Evolutionary conservation across 2,113 vertebrate species (phyloP).

Genomic region (Gopherus flavomarginatus): DNA sequence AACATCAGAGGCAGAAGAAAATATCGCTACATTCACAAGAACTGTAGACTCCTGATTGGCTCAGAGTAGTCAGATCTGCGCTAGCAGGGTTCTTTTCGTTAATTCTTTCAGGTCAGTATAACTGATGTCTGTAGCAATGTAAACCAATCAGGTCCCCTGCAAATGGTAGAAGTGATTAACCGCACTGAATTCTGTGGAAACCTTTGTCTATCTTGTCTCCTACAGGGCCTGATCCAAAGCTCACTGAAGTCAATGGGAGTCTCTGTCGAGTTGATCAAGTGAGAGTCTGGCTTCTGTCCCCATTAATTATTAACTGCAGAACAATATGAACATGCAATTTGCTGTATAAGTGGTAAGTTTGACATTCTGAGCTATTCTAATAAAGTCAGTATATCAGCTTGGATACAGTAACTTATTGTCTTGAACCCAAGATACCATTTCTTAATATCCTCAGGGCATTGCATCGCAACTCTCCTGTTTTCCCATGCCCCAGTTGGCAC

Average conservation of each 20-base stretch:
- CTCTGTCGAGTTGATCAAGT: neutral
- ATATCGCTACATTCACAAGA: neutral
- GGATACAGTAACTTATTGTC: neutral
- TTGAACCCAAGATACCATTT: neutral
- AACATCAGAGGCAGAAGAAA: neutral
- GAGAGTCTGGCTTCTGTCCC: neutral
- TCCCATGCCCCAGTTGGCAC: neutral
- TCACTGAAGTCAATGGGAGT: neutral
- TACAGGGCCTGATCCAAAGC: neutral
- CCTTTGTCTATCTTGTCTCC: neutral
- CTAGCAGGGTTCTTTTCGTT: neutral
- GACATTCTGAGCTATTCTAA: neutral
- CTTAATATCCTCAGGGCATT: neutral
- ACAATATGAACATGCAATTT: neutral
- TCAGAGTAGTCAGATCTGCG: rapidly evolving
- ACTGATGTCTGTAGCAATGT: neutral
- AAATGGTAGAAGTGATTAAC: neutral
- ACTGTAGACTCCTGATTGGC: neutral
- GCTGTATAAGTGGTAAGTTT: neutral
- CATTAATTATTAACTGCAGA: neutral
- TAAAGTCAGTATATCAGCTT: too few relatives aligned
- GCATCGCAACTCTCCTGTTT: too few relatives aligned
- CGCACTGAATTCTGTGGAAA: neutral
- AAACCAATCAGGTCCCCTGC: neutral
- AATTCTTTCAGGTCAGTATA: neutral